phyloP scores from a whole-genome alignment of 1,140 invertebrate genomes.

The Bombus confusus region DNA sequence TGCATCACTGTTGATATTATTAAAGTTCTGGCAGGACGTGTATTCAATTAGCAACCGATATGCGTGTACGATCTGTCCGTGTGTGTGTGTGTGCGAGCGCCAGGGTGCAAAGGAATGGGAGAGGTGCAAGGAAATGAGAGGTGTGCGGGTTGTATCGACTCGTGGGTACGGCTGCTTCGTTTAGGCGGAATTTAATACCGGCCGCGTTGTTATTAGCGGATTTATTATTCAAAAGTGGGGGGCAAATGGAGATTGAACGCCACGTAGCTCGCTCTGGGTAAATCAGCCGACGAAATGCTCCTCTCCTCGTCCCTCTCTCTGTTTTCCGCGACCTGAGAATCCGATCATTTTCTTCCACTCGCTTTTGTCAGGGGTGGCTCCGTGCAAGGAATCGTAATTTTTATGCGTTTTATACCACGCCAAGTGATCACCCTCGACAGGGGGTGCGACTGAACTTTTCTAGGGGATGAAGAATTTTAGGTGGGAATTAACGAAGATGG shows the following conservation, averaged over 20 bases:
- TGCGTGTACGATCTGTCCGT: too few species aligned
- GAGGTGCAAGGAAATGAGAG: background rate
- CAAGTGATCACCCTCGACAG: background rate
- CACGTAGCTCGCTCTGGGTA: background rate
- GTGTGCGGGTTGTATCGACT: conserved; percentile 18
- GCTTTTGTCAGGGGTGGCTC: too few species aligned
- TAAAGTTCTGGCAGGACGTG: conserved; percentile 56
- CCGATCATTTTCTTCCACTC: background rate
- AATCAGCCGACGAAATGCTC: background rate
- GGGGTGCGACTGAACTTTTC: background rate
- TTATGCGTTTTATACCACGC: background rate
- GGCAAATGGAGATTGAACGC: conserved; percentile 50
- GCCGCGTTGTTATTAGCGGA: conserved; percentile 38
- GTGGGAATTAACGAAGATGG: background rate
- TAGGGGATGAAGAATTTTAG: background rate
- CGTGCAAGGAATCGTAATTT: background rate
- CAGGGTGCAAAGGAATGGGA: background rate
- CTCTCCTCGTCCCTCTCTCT: background rate
- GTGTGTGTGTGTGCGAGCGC: background rate
- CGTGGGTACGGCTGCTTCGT: conserved; percentile 47
- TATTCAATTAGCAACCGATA: conserved; percentile 64
- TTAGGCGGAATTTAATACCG: conserved; percentile 59
- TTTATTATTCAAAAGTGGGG: conserved; percentile 54
- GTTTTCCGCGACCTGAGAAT: background rate
- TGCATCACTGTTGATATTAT: conserved; percentile 61